phyloP scores from a whole-genome alignment of 1,140 invertebrate genomes.

The Chrysomallon squamiferum region DNA sequence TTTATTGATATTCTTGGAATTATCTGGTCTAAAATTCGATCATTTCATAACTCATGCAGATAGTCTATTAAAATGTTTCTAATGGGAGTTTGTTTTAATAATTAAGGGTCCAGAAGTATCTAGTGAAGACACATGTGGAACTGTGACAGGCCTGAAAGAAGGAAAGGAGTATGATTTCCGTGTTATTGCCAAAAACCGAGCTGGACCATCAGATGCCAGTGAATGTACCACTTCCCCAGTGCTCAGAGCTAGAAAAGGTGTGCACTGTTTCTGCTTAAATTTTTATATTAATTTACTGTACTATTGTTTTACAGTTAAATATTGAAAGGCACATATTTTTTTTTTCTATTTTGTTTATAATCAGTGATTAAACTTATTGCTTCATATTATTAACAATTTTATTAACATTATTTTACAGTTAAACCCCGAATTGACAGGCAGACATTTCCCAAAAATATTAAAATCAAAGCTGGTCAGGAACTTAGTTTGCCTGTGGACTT shows the following conservation, averaged over 20 bases:
- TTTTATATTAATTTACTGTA: neutral
- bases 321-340: neutral
- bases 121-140: slow-evolving; percentile 74
- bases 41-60: too few relatives aligned
- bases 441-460: slow-evolving; percentile 80
- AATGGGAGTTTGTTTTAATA: too few relatives aligned
- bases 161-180: slow-evolving; percentile 95
- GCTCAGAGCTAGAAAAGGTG: slow-evolving; percentile 90
- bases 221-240: slow-evolving; percentile 84
- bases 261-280: neutral
- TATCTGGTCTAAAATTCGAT: too few relatives aligned
- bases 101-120: slow-evolving; percentile 82
- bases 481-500: slow-evolving; percentile 93
- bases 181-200: slow-evolving; percentile 92
- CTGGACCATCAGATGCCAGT: slow-evolving; percentile 91
- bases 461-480: slow-evolving; percentile 92
- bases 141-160: slow-evolving; percentile 74
- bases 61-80: too few relatives aligned
- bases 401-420: slow-evolving; percentile 76
- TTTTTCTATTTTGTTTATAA: neutral
- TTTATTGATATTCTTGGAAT: too few relatives aligned
- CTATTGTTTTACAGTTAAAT: neutral
- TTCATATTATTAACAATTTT: too few relatives aligned
- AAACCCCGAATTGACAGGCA: slow-evolving; percentile 91
- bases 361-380: too few relatives aligned